These are phyloP conservation scores for Hyalella azteca DNA, from an alignment of 2,888 invertebrate genomes.

Conservation along the genomic window DNA sequence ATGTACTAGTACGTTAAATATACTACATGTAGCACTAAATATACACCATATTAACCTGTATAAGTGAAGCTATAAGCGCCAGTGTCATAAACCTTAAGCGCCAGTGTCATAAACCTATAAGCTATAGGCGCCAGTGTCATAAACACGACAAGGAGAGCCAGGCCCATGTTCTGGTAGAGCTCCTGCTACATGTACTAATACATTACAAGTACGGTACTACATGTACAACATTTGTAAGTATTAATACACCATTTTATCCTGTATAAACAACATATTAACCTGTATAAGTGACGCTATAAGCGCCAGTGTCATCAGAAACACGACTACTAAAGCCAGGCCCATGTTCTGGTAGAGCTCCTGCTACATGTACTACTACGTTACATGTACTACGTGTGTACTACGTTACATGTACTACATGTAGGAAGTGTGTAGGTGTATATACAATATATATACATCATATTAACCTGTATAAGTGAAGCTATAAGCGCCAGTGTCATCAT, in stretches of 20 bases:
- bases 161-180: constrained; percentile 76
- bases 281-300: constrained; percentile 69
- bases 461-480: constrained; percentile 68
- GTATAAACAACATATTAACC: too few species aligned
- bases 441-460: too few species aligned
- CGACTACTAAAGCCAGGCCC: constrained; percentile 76
- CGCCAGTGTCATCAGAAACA: constrained; percentile 78
- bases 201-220: too few species aligned
- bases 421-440: constrained; percentile 79
- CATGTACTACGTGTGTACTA: constrained; percentile 63
- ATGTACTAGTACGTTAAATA: too few species aligned
- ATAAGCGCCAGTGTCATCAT: constrained; percentile 77
- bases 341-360: constrained; percentile 79
- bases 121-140: constrained; percentile 78
- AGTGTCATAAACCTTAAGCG: too few species aligned
- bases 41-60: constrained; percentile 68
- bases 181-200: constrained; percentile 77
- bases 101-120: too few species aligned
- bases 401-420: constrained; percentile 71
- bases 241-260: too few species aligned
- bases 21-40: too few species aligned
- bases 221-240: constrained; percentile 82
- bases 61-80: constrained; percentile 71
- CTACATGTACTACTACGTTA: constrained; percentile 76
- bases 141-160: constrained; percentile 81